A percentile compares a stretch with the other conserved stretches of the same genome.
Evolutionary conservation across 2,888 invertebrate genomes (phyloP).

Genomic region (Aleiodes leptofemur): DNA sequence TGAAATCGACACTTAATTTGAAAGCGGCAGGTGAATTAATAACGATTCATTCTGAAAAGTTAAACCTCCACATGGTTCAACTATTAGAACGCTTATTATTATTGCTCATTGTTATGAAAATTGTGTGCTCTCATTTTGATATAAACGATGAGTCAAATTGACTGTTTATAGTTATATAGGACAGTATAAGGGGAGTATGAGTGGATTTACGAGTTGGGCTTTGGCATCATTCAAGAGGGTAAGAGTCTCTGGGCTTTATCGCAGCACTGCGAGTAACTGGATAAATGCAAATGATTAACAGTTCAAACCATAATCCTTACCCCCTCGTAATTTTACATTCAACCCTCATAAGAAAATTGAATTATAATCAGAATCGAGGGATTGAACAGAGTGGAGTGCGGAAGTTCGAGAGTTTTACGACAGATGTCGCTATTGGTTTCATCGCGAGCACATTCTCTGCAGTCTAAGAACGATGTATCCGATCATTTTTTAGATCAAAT

Average conservation of each 20-base stretch:
- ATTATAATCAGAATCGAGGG: slow-evolving; percentile 42
- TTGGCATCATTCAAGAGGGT: slow-evolving; percentile 12
- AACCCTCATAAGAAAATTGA: slow-evolving; percentile 41
- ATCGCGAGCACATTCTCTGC: no score
- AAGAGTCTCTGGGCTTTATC: slow-evolving; percentile 6
- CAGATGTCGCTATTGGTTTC: not conserved
- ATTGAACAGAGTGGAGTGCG: not conserved
- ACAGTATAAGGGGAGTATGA: not conserved
- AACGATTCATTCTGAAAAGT: slow-evolving; percentile 43
- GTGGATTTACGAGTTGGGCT: slow-evolving; percentile 21
- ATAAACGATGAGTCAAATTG: slow-evolving; percentile 39
- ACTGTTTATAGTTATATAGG: slow-evolving; percentile 36
- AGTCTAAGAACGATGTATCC: no score
- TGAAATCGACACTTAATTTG: slow-evolving; percentile 8
- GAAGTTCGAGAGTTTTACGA: slow-evolving; percentile 8
- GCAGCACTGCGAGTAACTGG: slow-evolving; percentile 28
- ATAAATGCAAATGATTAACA: slow-evolving; percentile 31
- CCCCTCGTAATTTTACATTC: slow-evolving; percentile 8
- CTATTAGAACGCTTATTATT: not conserved
- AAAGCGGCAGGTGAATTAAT: slow-evolving; percentile 26
- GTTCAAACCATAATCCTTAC: slow-evolving; percentile 16
- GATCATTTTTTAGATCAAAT: no score
- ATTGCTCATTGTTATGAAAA: slow-evolving; percentile 39
- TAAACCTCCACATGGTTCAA: slow-evolving; percentile 36
- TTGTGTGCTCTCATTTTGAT: slow-evolving; percentile 20